phyloP scores from a whole-genome alignment of 2,113 vertebrate genomes.

The Protobothrops mucrosquamatus region DNA sequence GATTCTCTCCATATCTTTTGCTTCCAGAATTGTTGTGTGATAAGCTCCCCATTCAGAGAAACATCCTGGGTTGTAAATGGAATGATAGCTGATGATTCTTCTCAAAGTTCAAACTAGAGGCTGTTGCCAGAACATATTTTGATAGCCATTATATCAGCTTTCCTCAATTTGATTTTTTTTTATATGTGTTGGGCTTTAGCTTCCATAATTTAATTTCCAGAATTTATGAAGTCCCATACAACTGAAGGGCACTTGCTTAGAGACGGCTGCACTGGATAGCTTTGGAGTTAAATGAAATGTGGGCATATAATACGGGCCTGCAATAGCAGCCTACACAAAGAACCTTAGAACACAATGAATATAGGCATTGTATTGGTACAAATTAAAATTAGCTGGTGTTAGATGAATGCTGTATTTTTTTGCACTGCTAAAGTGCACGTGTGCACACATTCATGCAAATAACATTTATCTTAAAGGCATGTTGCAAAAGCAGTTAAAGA shows the following conservation, averaged over 20 bases:
- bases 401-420: background rate
- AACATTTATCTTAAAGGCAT: background rate
- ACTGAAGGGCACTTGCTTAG: background rate
- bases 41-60: background rate
- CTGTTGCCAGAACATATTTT: background rate
- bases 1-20: background rate
- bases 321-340: conserved; percentile 21
- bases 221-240: background rate
- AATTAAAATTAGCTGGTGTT: conserved; percentile 28
- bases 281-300: conserved; percentile 19
- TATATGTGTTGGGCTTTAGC: background rate
- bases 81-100: background rate
- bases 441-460: background rate
- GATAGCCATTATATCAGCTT: background rate
- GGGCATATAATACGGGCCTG: background rate
- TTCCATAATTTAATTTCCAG: background rate
- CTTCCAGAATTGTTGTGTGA: background rate
- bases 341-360: conserved; percentile 12
- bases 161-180: background rate
- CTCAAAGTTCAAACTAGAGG: background rate
- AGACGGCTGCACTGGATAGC: background rate
- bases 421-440: background rate
- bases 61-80: background rate
- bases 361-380: conserved; percentile 19
- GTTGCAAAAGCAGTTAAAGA: conserved; percentile 3